Conservation (phyloP, 37 sponge, comb jelly and placozoan genomes). For the Axinella damicornis region DNA sequence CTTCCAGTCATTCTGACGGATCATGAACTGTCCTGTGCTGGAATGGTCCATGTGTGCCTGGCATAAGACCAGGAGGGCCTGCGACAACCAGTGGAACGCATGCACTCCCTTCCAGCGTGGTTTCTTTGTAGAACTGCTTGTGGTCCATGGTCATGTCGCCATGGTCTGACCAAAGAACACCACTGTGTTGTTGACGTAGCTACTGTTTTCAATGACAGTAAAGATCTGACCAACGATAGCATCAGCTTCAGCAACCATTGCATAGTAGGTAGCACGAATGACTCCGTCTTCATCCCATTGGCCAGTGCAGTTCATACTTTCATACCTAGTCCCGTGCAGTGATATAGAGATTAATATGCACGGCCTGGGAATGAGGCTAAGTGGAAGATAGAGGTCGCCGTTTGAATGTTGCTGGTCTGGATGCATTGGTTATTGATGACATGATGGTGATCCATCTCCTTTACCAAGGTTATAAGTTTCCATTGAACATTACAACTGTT, state of each 20-base stretch:
- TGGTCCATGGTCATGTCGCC: slow-evolving; percentile 41
- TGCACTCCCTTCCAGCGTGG: slow-evolving; percentile 15
- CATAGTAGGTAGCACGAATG: slow-evolving; percentile 12
- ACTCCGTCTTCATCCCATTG: background rate
- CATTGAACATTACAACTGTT: too few relatives aligned
- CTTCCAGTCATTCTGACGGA: too few relatives aligned
- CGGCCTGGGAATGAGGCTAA: too few relatives aligned
- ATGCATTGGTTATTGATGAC: too few relatives aligned
- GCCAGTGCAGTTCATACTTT: slow-evolving; percentile 5
- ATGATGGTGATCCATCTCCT: too few relatives aligned
- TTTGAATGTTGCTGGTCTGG: too few relatives aligned
- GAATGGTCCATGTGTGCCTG: too few relatives aligned
- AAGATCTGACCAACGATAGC: slow-evolving; percentile 27
- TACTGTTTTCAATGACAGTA: background rate
- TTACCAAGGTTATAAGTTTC: too few relatives aligned
- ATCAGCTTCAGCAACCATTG: slow-evolving; percentile 22
- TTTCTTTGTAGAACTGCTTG: slow-evolving; percentile 32
- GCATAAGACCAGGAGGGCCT: slow-evolving; percentile 17
- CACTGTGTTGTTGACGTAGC: slow-evolving; percentile 17
- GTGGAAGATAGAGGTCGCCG: too few relatives aligned
- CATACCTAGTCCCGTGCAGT: background rate
- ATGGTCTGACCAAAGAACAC: slow-evolving; percentile 37
- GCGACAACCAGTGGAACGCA: slow-evolving; percentile 21
- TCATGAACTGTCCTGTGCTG: too few relatives aligned
- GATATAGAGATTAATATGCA: too few relatives aligned